Evolutionary conservation across 2,888 invertebrate genomes (phyloP).

Genomic region (Lasioglossum pauxillum): DNA sequence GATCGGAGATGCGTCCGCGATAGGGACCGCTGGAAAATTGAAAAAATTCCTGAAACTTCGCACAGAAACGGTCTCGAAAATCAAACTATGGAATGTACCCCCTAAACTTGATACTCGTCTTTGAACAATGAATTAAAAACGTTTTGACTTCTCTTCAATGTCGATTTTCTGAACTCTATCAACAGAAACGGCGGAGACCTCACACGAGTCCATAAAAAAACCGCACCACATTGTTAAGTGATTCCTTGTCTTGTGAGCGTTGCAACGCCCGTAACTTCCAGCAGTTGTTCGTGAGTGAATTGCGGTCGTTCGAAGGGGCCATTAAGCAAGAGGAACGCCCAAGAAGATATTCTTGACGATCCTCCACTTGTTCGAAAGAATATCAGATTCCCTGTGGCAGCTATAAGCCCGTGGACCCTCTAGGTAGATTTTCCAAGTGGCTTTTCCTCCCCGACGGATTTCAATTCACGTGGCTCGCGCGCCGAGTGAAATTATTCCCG

Average conservation of each 20-base stretch:
- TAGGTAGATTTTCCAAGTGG: slow-evolving; percentile 6
- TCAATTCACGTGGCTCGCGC: not conserved
- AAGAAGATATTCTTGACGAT: not conserved
- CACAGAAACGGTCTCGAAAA: no score
- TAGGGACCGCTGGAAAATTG: slow-evolving; percentile 18
- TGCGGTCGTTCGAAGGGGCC: not conserved
- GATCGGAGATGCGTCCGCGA: slow-evolving; percentile 11
- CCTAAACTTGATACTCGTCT: no score
- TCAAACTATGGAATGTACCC: no score
- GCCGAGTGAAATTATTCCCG: slow-evolving; percentile 47
- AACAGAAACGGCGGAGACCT: no score
- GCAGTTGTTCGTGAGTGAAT: not conserved
- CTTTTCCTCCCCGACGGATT: slow-evolving; percentile 4
- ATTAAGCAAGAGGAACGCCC: not conserved
- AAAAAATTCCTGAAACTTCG: not conserved
- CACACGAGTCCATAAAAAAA: not conserved
- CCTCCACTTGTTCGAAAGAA: slow-evolving; percentile 3
- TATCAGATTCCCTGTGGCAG: not conserved
- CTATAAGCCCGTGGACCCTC: not conserved
- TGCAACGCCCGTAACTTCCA: not conserved
- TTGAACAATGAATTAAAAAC: no score
- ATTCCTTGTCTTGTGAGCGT: not conserved
- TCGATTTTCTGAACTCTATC: not conserved
- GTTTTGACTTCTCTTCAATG: no score
- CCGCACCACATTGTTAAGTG: not conserved